These are phyloP conservation scores for Mastomys coucha DNA, from an alignment of 2,113 vertebrate species.

Conservation along the genomic window DNA sequence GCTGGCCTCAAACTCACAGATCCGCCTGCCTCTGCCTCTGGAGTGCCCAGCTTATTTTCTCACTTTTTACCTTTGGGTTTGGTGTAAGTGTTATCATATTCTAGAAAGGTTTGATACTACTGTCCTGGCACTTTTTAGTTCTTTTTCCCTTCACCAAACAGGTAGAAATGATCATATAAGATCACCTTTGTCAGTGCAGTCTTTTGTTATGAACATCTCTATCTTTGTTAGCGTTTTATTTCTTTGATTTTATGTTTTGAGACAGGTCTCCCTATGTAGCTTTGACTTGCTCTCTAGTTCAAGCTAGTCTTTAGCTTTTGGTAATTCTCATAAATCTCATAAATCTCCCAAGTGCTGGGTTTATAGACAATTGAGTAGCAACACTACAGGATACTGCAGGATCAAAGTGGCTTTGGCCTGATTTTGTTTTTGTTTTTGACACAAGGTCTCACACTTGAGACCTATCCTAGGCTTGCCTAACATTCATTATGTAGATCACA, in stretches of 20 bases:
- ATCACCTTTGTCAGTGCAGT: background rate
- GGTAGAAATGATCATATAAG: constrained; percentile 20
- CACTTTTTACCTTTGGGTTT: constrained; percentile 51
- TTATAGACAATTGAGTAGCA: background rate
- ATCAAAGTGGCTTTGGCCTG: background rate
- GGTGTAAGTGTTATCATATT: constrained; percentile 39
- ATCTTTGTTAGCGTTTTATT: background rate
- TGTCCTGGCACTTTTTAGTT: constrained; percentile 19
- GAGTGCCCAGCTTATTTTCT: background rate
- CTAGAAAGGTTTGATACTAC: constrained; percentile 45
- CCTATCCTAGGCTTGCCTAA: background rate
- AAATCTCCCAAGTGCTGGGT: background rate
- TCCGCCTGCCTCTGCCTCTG: background rate
- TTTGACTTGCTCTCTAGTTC: background rate
- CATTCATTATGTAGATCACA: background rate
- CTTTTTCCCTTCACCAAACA: background rate
- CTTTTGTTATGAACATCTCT: constrained; percentile 35
- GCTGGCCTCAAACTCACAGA: background rate
- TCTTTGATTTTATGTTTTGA: background rate
- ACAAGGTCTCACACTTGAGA: background rate
- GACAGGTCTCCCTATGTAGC: background rate
- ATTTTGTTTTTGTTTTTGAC: background rate
- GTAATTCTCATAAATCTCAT: background rate
- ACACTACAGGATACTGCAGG: background rate
- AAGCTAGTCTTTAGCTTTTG: background rate